Conservation (phyloP, 2,113 vertebrate genomes). For the Clinocottus analis region DNA sequence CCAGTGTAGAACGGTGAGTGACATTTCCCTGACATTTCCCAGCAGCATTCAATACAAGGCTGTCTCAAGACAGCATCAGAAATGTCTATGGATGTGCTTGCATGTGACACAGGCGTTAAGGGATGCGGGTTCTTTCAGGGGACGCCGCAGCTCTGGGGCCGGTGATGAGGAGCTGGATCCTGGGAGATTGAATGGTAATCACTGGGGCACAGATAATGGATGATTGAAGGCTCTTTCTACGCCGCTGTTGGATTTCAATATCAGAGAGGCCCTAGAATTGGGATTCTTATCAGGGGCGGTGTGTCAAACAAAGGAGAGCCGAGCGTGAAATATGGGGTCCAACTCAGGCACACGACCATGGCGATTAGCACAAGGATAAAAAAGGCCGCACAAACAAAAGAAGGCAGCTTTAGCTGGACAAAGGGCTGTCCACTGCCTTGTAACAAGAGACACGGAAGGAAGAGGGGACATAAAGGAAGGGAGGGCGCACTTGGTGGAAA, state of each 20-base stretch:
- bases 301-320: conserved; percentile 83
- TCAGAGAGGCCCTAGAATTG: conserved; percentile 85
- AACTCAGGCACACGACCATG: conserved; percentile 82
- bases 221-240: conserved; percentile 85
- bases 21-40: conserved; percentile 88
- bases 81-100: conserved; percentile 83
- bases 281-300: conserved; percentile 85
- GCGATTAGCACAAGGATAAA: conserved; percentile 83
- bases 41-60: conserved; percentile 72
- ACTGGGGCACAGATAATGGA: conserved; percentile 84
- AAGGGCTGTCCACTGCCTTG: conserved; percentile 77
- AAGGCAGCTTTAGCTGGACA: conserved; percentile 77
- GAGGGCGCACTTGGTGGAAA: conserved; percentile 61
- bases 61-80: conserved; percentile 68
- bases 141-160: conserved; percentile 71
- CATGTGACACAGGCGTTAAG: conserved; percentile 70
- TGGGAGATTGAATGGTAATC: conserved; percentile 85
- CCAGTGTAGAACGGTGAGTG: conserved; percentile 73
- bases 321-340: conserved; percentile 84
- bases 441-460: conserved; percentile 76
- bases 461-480: conserved; percentile 65
- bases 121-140: conserved; percentile 78
- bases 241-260: conserved; percentile 85
- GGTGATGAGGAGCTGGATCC: conserved; percentile 76
- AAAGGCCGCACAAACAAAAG: conserved; percentile 81